Evolutionary conservation across 2,888 invertebrate genomes (phyloP), one percentile per base, ranked within the genome.

Genomic region (Acronicta leporina): DNA sequence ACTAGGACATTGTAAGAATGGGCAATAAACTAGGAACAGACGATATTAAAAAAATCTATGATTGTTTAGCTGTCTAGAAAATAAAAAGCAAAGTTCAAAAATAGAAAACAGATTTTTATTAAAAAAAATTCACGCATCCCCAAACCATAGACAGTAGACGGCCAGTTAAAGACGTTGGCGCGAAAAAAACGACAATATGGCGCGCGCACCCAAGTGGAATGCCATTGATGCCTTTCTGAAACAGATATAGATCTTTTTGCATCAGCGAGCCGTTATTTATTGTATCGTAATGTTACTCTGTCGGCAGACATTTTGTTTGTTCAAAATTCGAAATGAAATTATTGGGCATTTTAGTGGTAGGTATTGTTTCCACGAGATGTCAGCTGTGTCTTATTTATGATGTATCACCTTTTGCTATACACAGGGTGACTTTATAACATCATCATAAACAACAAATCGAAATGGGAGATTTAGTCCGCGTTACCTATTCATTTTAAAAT

Each of bases 171-270:
- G 86, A 85, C 75, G 86, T 84, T 86, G 83, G 79, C 78, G 76
- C 75, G 71, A 83, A 81, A 85, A 81, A 79, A 80, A 79, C 78
- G 84, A 83, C 82, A 88, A 87, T 83, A 89, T 87, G 88, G 87
- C 85, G 83, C 68, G 71, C 66, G 70, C 90, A 88, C 80, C 86
- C 86, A 83, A 87, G 88, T 87, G 89, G 86, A 89, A 91, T 82
- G 77, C 84, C 84, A 90, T 91, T 89, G 91, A 91, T 89, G 85
- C 84, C 76, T 79, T 81, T 77, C 72, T 75, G 79, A 82, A 83
- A 63, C 63, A 82, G 85, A 87, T 86, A 85, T 76, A 71, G 72
- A 83, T 80, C 84, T 85, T 84, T 80, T 86, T 83, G 83, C 84
- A 78, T 83, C 82, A 85, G 75, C 65, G 76, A 59, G 62, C 77